A percentile compares a stretch with the other conserved stretches of the same genome.
phyloP scores from a whole-genome alignment of 2,888 invertebrate species.

The Latrodectus elegans region DNA sequence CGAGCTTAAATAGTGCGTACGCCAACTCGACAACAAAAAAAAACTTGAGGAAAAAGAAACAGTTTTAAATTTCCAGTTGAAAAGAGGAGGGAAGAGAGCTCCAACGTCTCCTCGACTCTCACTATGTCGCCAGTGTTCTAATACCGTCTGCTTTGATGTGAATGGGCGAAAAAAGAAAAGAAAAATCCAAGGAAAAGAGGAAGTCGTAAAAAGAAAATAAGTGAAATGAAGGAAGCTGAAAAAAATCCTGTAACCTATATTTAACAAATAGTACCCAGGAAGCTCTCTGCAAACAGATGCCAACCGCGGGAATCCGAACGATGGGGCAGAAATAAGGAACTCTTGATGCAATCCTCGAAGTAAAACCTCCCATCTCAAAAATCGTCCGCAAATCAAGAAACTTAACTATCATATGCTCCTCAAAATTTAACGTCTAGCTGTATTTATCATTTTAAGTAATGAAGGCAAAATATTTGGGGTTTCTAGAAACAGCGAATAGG shows the following conservation, averaged over 20 bases:
- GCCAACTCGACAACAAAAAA: background rate
- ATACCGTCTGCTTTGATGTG: constrained; percentile 19
- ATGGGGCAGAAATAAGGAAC: constrained; percentile 1
- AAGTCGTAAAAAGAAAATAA: background rate
- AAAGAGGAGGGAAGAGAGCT: constrained; percentile 4
- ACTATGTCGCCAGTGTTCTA: constrained; percentile 42
- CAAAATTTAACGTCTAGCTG: too few species aligned
- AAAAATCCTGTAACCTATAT: constrained; percentile 56
- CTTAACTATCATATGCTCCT: too few species aligned
- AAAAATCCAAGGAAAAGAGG: constrained; percentile 3
- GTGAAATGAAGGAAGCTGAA: constrained; percentile 7
- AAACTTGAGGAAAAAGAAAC: too few species aligned
- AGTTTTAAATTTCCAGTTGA: constrained; percentile 41
- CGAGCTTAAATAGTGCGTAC: constrained; percentile 13
- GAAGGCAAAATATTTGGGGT: too few species aligned
- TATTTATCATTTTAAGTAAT: too few species aligned
- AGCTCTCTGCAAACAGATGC: constrained; percentile 54
- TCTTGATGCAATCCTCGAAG: background rate
- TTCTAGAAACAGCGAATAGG: too few species aligned
- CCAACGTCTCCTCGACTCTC: constrained; percentile 1
- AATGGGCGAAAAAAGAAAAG: background rate
- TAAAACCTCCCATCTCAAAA: background rate
- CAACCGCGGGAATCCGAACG: background rate
- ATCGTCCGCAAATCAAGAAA: too few species aligned
- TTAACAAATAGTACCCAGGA: constrained; percentile 62